These are phyloP conservation scores for Xerus inauris DNA, from an alignment of 2,113 vertebrate species.

Conservation along the genomic window DNA sequence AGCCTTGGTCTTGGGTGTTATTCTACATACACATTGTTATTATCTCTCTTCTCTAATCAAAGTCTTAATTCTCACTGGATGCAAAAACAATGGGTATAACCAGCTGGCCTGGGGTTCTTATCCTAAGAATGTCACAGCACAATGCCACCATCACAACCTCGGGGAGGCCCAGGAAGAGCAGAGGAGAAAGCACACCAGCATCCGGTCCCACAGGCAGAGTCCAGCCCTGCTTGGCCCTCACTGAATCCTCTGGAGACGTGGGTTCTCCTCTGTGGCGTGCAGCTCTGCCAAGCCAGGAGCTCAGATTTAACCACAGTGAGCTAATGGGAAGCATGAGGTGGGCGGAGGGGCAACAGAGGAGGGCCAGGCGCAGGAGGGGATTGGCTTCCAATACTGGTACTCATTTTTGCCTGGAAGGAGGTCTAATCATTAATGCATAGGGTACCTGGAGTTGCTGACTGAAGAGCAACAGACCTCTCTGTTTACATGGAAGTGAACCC, in stretches of 20 bases:
- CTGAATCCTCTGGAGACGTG: fast-evolving
- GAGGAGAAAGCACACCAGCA: fast-evolving
- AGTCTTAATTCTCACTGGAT: not conserved
- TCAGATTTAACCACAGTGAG: fast-evolving
- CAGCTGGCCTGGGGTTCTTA: fast-evolving
- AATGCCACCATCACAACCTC: not conserved
- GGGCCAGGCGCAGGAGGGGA: fast-evolving
- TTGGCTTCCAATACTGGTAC: not conserved
- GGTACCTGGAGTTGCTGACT: not conserved
- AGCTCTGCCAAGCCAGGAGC: not conserved
- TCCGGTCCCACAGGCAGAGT: not conserved
- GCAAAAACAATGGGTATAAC: fast-evolving
- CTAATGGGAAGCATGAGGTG: too few species aligned
- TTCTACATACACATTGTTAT: not conserved
- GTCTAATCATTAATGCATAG: not conserved
- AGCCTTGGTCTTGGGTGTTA: not conserved
- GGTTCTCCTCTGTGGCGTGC: not conserved
- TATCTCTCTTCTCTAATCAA: not conserved
- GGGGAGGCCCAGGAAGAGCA: fast-evolving
- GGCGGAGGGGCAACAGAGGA: fast-evolving
- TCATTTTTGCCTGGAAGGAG: not conserved
- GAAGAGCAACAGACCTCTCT: not conserved
- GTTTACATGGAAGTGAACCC: fast-evolving
- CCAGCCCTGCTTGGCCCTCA: not conserved
- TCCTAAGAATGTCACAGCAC: not conserved